A percentile compares a stretch with the other conserved stretches of the same genome.
These are phyloP conservation scores for Platyrinchus mystaceus DNA, from an alignment of 2,797 vertebrate genomes.

Conservation along the genomic window DNA sequence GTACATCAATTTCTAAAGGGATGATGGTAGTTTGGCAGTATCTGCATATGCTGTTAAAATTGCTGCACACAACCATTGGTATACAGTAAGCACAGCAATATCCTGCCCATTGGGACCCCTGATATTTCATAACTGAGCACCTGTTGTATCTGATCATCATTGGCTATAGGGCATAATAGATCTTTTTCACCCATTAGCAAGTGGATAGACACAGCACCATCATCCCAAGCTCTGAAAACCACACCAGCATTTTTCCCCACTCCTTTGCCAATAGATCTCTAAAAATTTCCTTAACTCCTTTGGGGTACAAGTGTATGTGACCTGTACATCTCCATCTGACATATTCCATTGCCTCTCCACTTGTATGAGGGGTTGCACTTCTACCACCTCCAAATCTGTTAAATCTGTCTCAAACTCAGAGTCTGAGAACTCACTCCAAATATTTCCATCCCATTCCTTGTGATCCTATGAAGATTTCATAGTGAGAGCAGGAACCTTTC, in stretches of 20 bases:
- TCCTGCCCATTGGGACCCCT: not conserved
- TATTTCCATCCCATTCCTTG: not conserved
- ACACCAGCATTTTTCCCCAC: not conserved
- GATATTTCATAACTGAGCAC: not conserved
- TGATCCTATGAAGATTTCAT: not conserved
- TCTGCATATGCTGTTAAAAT: no score
- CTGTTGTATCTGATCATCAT: not conserved
- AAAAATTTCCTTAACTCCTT: not conserved
- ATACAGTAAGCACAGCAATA: not conserved
- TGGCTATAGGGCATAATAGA: not conserved
- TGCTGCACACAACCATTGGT: not conserved
- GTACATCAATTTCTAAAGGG: no score
- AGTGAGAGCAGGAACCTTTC: not conserved
- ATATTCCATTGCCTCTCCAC: not conserved
- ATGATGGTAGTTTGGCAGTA: not conserved
- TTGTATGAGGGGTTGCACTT: not conserved
- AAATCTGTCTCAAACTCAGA: not conserved
- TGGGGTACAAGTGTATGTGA: not conserved
- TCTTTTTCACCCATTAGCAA: not conserved
- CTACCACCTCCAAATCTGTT: not conserved
- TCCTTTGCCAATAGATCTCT: not conserved
- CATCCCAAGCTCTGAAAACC: not conserved
- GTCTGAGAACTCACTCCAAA: not conserved
- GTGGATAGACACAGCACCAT: not conserved
- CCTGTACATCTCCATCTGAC: not conserved